phyloP scores from a whole-genome alignment of 2,797 vertebrate genomes.

The Nasua narica region DNA sequence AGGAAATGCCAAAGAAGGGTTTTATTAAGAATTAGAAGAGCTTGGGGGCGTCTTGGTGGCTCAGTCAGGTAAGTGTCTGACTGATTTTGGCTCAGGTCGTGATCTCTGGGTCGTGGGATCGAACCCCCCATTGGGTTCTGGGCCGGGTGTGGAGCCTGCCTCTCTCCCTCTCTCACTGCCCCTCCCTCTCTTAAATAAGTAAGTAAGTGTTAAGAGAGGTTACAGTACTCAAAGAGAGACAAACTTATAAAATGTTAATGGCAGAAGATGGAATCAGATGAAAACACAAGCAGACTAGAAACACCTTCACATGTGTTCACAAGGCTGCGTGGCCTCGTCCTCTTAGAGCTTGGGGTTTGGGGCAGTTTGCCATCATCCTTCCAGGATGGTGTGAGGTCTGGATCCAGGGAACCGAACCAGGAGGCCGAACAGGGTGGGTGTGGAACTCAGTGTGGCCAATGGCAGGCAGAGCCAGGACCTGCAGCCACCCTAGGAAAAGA shows the following conservation, averaged over 20 bases:
- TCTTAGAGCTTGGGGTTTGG: not conserved
- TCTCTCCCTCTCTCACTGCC: not conserved
- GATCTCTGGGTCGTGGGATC: not conserved
- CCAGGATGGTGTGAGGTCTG: not conserved
- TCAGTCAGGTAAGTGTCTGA: not conserved
- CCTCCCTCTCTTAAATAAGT: not conserved
- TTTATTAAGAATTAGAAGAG: not conserved
- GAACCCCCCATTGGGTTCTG: not conserved
- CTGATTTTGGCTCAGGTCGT: not conserved
- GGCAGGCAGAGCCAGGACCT: not conserved
- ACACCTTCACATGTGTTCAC: not conserved
- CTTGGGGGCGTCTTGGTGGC: not conserved
- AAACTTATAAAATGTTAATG: not conserved
- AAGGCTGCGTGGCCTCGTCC: not conserved
- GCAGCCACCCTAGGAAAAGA: not conserved
- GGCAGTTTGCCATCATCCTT: not conserved
- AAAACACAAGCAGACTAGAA: not conserved
- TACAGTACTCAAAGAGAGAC: not conserved
- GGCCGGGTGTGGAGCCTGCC: not conserved
- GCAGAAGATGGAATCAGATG: not conserved
- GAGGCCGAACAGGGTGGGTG: too few species aligned
- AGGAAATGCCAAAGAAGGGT: not conserved
- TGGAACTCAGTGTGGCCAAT: not conserved
- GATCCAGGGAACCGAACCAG: too few species aligned
- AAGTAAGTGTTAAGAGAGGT: not conserved